Conservation (phyloP, 2,888 invertebrate genomes). For the Pseudococcus longispinus region DNA sequence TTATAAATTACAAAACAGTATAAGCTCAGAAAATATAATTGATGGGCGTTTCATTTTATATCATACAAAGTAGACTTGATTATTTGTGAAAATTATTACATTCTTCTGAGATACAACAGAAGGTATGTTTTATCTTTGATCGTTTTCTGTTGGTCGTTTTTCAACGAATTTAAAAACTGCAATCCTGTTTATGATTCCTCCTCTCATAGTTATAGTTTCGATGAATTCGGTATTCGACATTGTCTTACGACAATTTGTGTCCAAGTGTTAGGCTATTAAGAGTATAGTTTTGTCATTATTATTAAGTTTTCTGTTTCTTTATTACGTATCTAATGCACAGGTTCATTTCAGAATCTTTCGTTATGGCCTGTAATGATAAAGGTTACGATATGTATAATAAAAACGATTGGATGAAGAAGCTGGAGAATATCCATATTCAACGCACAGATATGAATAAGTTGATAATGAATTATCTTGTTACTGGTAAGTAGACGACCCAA, state of each 20-base stretch:
- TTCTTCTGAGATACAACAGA: not conserved
- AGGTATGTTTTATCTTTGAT: not conserved
- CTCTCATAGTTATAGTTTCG: not conserved
- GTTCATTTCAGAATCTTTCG: not conserved
- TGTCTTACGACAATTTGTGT: not conserved
- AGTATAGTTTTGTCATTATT: too few species aligned
- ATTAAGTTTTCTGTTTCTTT: not conserved
- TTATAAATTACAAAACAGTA: not conserved
- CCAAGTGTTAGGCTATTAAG: not conserved
- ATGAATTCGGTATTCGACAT: not conserved
- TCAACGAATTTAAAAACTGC: not conserved
- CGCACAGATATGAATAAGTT: slow-evolving; percentile 94
- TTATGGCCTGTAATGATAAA: slow-evolving; percentile 50
- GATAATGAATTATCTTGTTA: slow-evolving; percentile 98
- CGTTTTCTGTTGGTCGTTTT: not conserved
- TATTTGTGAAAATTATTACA: not conserved
- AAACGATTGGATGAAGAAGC: slow-evolving; percentile 77
- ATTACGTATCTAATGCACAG: not conserved
- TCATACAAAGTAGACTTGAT: not conserved
- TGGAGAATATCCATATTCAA: slow-evolving; percentile 80
- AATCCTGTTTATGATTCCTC: not conserved
- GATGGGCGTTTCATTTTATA: not conserved
- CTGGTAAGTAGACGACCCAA: slow-evolving; percentile 70
- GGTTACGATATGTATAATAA: slow-evolving; percentile 63
- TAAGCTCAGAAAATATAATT: not conserved